Evolutionary conservation across 2,888 invertebrate species (phyloP), one percentile per base, ranked within the genome.

Genomic region (Sussaba pulchella): DNA sequence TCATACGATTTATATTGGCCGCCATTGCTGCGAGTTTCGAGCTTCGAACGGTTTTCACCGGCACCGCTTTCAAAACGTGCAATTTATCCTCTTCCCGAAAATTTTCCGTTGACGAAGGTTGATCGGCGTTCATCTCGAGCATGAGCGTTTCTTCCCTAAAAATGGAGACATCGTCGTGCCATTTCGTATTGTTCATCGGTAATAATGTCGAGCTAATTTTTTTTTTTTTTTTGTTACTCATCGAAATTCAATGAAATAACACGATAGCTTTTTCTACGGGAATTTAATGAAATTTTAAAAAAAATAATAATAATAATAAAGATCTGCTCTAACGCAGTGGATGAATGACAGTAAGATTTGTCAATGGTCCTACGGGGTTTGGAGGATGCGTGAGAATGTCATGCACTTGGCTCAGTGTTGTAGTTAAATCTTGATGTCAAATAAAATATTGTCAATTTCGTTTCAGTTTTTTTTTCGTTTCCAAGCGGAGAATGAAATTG

Each of bases 21-120:
- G 89, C 92, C 92, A 92, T 92, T 0, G 92, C 92, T 2, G 88
- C 88, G 0, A 92, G 87, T 36, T 92, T 92, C 0, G 92, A 90
- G 69, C 92, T 92, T 57, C 91, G 87, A 36, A 90, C 78, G n/a
- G 89, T 88, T 2, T 89, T 88, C 0, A 87, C 3, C 0, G 92
- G 91, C 10, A 92, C 78, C 0, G 90, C 86, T 39, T 90, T 92
- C 2, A 83, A 50, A 3, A 50, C 52, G 9, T 66, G 41, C 19
- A 12, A 31, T 14, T 19, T 17, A 50, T 26, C n/a, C 73, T 78
- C 70, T 66, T 82, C 74, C 78, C 9, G 5, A 14, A 59, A 24
- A 14, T 50, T 8, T 8, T 73, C 76, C 10, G 47, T 31, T 19
- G 64, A 66, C 59, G 82, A 77, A n/a, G 79, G 77, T 63, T 87